Percentiles rank a stretch among this genome's conserved stretches.
phyloP scores from a whole-genome alignment of 2,113 vertebrate genomes.

The Malurus cyaneus region DNA sequence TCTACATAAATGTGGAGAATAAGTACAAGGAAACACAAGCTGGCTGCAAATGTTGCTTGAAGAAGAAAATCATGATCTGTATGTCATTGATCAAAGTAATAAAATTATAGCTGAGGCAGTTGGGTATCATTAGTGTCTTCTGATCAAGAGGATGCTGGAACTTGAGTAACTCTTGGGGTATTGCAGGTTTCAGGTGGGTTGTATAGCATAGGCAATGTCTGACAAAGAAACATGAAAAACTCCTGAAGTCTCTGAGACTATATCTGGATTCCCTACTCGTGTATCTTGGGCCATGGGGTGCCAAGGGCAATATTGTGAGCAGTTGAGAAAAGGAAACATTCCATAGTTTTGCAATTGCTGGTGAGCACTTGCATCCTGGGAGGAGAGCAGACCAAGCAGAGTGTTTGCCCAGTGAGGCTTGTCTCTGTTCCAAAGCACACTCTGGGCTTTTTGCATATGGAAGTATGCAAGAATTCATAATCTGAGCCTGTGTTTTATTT shows the following conservation, averaged over 20 bases:
- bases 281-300: not conserved
- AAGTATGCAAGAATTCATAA: conserved; percentile 19
- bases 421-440: conserved; percentile 56
- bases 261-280: not conserved
- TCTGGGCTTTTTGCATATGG: not conserved
- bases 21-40: not conserved
- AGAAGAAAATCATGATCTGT: not conserved
- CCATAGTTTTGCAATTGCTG: conserved; percentile 16
- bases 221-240: not conserved
- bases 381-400: conserved; percentile 14
- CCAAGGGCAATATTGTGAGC: conserved; percentile 36
- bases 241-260: not conserved
- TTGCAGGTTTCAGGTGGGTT: not conserved
- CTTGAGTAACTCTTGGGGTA: accelerated
- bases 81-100: not conserved
- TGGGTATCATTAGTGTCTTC: not conserved
- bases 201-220: not conserved
- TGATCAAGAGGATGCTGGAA: not conserved
- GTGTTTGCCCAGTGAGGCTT: not conserved
- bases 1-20: not conserved
- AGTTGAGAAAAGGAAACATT: conserved; percentile 22
- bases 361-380: conserved; percentile 4
- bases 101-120: not conserved
- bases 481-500: not conserved
- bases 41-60: not conserved